Evolutionary conservation across 2,797 vertebrate species (phyloP).

Genomic region (Huso huso): DNA sequence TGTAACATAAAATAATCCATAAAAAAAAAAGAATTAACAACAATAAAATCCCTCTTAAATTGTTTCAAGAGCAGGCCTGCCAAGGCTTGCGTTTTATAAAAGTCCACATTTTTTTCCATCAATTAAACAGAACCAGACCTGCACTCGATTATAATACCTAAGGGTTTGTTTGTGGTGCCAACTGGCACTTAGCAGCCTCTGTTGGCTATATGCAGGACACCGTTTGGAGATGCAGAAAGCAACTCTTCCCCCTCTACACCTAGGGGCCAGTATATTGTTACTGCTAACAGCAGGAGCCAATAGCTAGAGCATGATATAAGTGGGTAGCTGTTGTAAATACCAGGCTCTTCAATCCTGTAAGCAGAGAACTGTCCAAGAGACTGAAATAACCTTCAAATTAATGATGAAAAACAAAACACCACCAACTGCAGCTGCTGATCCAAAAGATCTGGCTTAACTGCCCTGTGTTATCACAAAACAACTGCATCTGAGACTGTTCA

Average conservation of each 20-base stretch:
- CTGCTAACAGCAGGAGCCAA: not conserved
- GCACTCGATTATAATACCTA: not conserved
- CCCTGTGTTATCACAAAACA: too few species aligned
- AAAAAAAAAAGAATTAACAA: not conserved
- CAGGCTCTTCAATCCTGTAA: not conserved
- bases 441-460: too few species aligned
- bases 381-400: slow-evolving; percentile 2
- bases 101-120: not conserved
- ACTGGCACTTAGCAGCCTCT: not conserved
- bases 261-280: not conserved
- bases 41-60: not conserved
- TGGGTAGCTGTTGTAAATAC: not conserved
- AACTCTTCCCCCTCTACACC: not conserved
- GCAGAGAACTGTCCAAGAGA: not conserved
- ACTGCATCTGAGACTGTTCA: too few species aligned
- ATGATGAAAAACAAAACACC: not conserved
- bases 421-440: too few species aligned
- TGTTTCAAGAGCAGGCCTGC: not conserved
- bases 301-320: not conserved
- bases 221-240: not conserved
- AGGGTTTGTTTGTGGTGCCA: not conserved
- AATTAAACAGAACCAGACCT: slow-evolving; percentile 3
- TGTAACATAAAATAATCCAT: not conserved
- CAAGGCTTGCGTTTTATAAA: not conserved
- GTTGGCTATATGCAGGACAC: not conserved